Conservation (phyloP, 2,113 vertebrate species). For the Rhynchomys soricoides region DNA sequence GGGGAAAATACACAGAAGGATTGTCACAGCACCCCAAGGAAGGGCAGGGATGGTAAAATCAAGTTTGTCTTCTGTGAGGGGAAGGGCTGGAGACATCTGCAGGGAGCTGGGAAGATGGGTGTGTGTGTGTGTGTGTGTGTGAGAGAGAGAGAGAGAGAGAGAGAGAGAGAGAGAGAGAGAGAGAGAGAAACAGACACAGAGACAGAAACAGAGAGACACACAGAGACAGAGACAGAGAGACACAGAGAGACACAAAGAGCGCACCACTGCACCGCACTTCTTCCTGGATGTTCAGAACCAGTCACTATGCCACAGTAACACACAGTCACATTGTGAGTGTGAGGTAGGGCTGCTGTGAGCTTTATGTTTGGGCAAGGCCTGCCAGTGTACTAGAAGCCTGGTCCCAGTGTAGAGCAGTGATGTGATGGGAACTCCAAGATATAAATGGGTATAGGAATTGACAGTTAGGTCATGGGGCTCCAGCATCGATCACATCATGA, state of each 20-base stretch:
- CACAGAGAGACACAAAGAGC: too few species aligned
- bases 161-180: background rate
- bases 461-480: background rate
- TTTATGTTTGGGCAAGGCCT: background rate
- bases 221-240: too few species aligned
- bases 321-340: background rate
- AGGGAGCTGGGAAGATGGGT: background rate
- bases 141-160: background rate
- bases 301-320: accelerated
- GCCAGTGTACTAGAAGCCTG: background rate
- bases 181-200: too few species aligned
- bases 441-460: background rate
- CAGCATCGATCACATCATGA: background rate
- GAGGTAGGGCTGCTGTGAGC: background rate
- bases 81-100: accelerated
- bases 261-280: background rate
- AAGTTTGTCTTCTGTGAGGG: background rate
- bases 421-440: background rate
- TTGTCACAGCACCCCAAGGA: background rate
- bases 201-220: too few species aligned
- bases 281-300: background rate
- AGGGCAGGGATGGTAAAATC: background rate
- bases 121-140: background rate
- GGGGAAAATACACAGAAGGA: background rate
- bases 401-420: background rate